Conservation (phyloP, 1,140 invertebrate genomes). For the Eciton burchellii region DNA sequence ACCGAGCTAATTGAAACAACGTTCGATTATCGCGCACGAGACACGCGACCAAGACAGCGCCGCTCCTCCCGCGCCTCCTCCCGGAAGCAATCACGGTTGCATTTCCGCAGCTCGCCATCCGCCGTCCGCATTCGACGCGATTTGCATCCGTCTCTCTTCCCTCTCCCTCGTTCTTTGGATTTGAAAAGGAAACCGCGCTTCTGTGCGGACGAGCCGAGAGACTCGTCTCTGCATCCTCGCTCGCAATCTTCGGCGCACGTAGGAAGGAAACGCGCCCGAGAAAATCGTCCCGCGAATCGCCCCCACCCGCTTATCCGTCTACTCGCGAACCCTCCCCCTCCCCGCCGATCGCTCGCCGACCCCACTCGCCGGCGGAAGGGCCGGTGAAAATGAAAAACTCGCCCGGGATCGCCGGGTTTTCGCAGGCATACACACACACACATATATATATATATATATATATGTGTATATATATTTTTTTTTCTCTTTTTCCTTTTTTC, state of each 20-base stretch:
- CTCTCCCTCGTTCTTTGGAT: neutral
- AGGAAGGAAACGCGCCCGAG: constrained; percentile 30
- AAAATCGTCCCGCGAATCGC: constrained; percentile 40
- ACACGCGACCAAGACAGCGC: neutral
- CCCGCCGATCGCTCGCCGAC: neutral
- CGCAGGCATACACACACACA: too few species aligned
- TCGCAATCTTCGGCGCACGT: constrained; percentile 19
- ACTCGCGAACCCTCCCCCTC: too few species aligned
- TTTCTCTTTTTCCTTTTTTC: too few species aligned
- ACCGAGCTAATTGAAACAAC: neutral
- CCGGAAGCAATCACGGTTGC: constrained; percentile 10
- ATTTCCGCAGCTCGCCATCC: constrained; percentile 42
- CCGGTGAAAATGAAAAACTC: constrained; percentile 30
- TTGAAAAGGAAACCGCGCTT: constrained; percentile 46
- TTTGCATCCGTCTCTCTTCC: constrained; percentile 13
- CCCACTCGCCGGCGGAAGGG: neutral
- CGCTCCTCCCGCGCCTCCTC: neutral
- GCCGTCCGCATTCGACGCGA: constrained; percentile 43
- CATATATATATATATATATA: too few species aligned
- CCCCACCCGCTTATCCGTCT: neutral
- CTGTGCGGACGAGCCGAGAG: constrained; percentile 34
- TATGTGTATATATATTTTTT: too few species aligned
- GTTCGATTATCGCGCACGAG: neutral
- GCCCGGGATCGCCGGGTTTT: constrained; percentile 15
- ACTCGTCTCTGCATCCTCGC: too few species aligned